phyloP scores from a whole-genome alignment of 2,113 vertebrate genomes.

The Bettongia penicillata region DNA sequence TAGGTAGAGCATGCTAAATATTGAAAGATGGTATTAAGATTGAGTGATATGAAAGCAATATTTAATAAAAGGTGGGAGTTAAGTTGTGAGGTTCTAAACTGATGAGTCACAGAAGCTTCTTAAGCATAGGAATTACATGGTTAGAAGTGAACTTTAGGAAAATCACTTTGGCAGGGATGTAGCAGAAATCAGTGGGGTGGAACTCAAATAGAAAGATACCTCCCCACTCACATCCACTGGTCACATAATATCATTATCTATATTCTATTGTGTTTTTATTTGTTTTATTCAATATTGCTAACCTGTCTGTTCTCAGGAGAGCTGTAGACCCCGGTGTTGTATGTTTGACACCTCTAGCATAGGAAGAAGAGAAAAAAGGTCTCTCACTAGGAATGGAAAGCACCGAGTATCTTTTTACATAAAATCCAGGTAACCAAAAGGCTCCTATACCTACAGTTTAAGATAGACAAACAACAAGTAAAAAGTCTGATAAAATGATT shows the following conservation, averaged over 20 bases:
- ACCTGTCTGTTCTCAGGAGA: neutral
- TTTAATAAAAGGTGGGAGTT: neutral
- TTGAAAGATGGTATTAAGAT: neutral
- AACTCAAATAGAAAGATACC: neutral
- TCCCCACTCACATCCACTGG: neutral
- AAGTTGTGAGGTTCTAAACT: neutral
- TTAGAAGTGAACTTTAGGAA: neutral
- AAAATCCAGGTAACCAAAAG: neutral
- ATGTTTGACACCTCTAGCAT: neutral
- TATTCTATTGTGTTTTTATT: neutral
- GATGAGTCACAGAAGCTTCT: neutral
- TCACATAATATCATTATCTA: neutral
- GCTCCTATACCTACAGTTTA: neutral
- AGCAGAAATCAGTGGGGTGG: neutral
- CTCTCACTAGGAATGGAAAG: neutral
- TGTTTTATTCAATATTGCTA: neutral
- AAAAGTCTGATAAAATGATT: neutral
- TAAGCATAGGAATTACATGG: neutral
- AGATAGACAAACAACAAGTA: neutral
- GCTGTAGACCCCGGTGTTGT: too few relatives aligned
- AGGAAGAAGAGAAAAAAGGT: neutral
- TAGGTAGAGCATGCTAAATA: neutral
- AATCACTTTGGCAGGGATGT: neutral
- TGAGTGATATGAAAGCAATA: neutral
- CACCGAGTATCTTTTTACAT: conserved; percentile 39